Evolutionary conservation across 2,113 vertebrate species (phyloP).

Genomic region (Eidolon helvum): DNA sequence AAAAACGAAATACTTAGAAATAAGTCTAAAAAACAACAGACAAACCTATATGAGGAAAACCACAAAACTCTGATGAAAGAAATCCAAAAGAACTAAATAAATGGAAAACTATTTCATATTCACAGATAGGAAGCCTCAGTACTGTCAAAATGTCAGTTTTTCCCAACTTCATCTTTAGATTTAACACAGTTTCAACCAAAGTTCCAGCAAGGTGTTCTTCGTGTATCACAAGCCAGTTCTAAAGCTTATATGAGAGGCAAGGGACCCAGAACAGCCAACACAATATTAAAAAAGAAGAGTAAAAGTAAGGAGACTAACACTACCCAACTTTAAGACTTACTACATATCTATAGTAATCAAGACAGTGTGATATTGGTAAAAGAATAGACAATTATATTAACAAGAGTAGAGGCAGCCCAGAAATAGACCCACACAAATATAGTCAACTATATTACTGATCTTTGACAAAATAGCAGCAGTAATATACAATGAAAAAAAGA

Average conservation of each 20-base stretch:
- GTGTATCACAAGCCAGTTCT: neutral
- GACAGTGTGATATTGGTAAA: neutral
- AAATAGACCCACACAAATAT: neutral
- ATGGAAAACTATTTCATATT: neutral
- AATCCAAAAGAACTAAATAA: neutral
- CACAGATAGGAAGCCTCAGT: neutral
- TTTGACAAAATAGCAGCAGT: neutral
- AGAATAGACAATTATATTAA: neutral
- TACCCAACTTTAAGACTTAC: neutral
- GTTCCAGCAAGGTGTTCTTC: neutral
- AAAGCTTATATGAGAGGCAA: neutral
- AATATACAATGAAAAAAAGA: neutral
- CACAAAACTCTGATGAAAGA: neutral
- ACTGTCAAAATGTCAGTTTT: neutral
- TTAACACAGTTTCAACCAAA: neutral
- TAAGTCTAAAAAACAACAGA: neutral
- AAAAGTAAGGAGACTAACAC: neutral
- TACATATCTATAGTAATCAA: neutral
- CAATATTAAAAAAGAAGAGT: neutral
- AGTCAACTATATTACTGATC: neutral
- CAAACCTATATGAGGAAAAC: neutral
- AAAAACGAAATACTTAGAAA: neutral
- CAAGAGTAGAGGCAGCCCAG: neutral
- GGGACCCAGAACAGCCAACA: neutral
- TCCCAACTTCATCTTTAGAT: neutral